These are phyloP conservation scores for Delia radicum DNA, from an alignment of 1,140 invertebrate species.

Conservation along the genomic window DNA sequence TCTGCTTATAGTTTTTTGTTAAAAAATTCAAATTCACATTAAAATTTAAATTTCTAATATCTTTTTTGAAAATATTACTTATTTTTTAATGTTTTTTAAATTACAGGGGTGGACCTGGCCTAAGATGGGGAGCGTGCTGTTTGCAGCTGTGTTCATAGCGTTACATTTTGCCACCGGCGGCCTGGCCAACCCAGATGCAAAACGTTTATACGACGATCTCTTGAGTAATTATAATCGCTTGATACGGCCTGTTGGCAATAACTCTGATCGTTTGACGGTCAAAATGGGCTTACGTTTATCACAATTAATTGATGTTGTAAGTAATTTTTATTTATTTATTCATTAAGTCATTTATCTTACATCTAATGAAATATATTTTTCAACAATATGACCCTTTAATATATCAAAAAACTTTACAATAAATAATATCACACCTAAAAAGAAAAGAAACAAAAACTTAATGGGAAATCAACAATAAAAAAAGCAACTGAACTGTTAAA, in stretches of 20 bases:
- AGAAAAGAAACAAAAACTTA: too few species aligned
- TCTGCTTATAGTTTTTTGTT: too few species aligned
- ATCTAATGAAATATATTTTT: too few species aligned
- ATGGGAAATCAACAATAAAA: too few species aligned
- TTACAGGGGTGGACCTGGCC: slow-evolving; percentile 74
- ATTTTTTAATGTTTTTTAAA: slow-evolving; percentile 8
- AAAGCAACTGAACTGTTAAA: neutral
- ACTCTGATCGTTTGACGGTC: slow-evolving; percentile 92
- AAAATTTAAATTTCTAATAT: too few species aligned
- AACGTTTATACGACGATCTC: slow-evolving; percentile 91
- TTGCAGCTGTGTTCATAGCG: slow-evolving; percentile 71
- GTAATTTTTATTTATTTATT: too few species aligned
- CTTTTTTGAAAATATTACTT: too few species aligned
- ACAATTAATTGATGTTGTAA: slow-evolving; percentile 98
- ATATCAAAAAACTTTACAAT: too few species aligned
- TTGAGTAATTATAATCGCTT: slow-evolving; percentile 97
- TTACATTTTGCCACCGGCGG: slow-evolving; percentile 65
- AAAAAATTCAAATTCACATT: too few species aligned
- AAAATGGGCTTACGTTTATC: slow-evolving; percentile 94
- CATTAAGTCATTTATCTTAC: too few species aligned
- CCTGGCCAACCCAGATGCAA: slow-evolving; percentile 84
- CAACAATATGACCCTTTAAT: too few species aligned
- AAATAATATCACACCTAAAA: too few species aligned
- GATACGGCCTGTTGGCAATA: slow-evolving; percentile 95
- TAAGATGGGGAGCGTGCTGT: slow-evolving; percentile 74